phyloP scores from a whole-genome alignment of 2,113 vertebrate species.

The Bufo bufo region DNA sequence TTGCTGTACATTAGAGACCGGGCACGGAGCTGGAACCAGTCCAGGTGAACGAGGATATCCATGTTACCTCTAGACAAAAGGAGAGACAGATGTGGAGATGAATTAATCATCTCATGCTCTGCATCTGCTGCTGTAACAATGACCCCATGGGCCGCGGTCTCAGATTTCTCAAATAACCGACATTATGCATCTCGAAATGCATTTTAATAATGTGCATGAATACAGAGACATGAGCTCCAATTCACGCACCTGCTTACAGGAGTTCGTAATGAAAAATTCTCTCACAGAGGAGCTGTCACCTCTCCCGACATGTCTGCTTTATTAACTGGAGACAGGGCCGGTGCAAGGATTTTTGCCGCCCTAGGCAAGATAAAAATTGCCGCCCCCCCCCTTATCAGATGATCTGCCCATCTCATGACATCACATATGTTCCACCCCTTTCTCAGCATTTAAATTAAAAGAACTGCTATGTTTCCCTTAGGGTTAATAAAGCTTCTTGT shows the following conservation, averaged over 20 bases:
- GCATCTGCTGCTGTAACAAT: conserved; percentile 25
- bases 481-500: too few relatives aligned
- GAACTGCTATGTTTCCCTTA: too few relatives aligned
- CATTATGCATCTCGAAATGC: conserved; percentile 1
- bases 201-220: not conserved
- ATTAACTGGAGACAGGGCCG: too few relatives aligned
- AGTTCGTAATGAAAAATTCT: not conserved
- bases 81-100: conserved; percentile 43
- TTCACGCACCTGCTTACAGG: not conserved
- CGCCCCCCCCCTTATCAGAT: too few relatives aligned
- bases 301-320: too few relatives aligned
- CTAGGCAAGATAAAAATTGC: too few relatives aligned
- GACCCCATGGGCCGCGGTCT: conserved; percentile 17
- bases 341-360: too few relatives aligned
- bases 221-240: not conserved
- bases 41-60: conserved; percentile 34
- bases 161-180: conserved; percentile 12
- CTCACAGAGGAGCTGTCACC: not conserved
- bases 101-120: conserved; percentile 36
- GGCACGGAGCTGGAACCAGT: not conserved
- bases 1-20: not conserved
- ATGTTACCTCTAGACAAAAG: not conserved
- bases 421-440: too few relatives aligned
- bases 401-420: too few relatives aligned
- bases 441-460: too few relatives aligned